A percentile compares a stretch with the other conserved stretches of the same genome.
Conservation (phyloP, 37 sponge, comb jelly and placozoan species). For the Geodia barretti region DNA sequence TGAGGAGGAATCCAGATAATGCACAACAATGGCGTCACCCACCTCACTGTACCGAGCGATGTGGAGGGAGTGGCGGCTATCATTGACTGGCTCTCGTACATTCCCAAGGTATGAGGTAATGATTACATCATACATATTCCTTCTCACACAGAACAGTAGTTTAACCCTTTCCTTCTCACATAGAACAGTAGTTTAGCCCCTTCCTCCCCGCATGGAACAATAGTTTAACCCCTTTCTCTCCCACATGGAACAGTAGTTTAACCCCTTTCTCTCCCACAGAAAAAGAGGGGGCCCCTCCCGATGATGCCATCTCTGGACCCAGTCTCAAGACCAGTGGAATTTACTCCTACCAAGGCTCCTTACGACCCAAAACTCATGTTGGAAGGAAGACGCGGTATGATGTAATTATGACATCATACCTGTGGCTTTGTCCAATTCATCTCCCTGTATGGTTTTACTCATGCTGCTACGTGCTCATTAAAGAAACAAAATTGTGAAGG, state of each 20-base stretch:
- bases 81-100: slow-evolving; percentile 85
- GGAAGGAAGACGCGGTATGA: slow-evolving; percentile 76
- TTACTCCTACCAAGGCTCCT: slow-evolving; percentile 79
- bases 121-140: too few relatives aligned
- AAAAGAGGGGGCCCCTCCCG: slow-evolving; percentile 59
- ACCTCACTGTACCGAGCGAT: slow-evolving; percentile 87
- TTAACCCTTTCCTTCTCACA: too few relatives aligned
- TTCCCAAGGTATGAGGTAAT: slow-evolving; percentile 58
- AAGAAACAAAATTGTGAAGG: neutral
- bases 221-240: neutral
- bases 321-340: slow-evolving; percentile 76
- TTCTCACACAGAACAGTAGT: too few relatives aligned
- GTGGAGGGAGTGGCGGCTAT: slow-evolving; percentile 80
- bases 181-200: too few relatives aligned
- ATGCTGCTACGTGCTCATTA: neutral
- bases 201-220: neutral
- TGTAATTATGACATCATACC: too few relatives aligned
- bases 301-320: slow-evolving; percentile 72
- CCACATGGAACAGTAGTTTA: neutral
- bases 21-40: slow-evolving; percentile 95
- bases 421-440: too few relatives aligned
- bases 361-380: slow-evolving; percentile 94
- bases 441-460: too few relatives aligned
- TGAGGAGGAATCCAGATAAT: slow-evolving; percentile 97
- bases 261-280: neutral